phyloP scores from a whole-genome alignment of 2,113 vertebrate genomes.

The Ginglymostoma cirratum region DNA sequence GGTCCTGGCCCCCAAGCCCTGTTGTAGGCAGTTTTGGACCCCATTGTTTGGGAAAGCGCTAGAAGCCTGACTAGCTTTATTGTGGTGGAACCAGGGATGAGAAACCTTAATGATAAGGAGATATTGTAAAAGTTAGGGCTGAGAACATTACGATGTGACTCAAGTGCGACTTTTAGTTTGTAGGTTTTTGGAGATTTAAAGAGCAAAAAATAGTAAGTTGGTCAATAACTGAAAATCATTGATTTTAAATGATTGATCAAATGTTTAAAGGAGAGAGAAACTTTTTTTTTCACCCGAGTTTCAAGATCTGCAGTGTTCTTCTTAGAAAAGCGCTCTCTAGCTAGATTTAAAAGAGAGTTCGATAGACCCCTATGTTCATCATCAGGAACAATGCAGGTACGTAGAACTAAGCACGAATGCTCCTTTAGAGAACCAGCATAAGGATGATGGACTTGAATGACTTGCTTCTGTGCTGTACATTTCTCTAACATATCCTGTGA shows the following conservation, averaged over 20 bases:
- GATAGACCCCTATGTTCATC: not conserved
- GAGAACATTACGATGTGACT: no score
- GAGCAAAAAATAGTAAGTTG: not conserved
- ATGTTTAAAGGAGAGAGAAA: not conserved
- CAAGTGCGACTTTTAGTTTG: no score
- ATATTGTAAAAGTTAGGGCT: not conserved
- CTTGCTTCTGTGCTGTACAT: not conserved
- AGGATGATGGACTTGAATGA: not conserved
- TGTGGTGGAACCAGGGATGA: not conserved
- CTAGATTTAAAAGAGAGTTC: not conserved
- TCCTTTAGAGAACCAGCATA: not conserved
- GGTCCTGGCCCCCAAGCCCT: no score
- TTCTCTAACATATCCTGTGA: not conserved
- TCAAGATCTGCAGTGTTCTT: not conserved
- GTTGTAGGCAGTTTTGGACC: not conserved
- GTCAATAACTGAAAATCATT: not conserved
- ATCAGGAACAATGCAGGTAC: not conserved
- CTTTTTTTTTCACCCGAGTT: not conserved
- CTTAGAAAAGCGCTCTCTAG: not conserved
- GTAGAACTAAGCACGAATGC: not conserved
- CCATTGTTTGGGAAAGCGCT: not conserved
- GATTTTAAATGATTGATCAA: not conserved
- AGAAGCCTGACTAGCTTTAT: not conserved
- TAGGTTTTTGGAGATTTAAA: not conserved
- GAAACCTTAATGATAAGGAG: not conserved